Percentiles rank a stretch among this genome's conserved stretches.
phyloP scores from a whole-genome alignment of 1,140 invertebrate species.

The Whitmania pigra region DNA sequence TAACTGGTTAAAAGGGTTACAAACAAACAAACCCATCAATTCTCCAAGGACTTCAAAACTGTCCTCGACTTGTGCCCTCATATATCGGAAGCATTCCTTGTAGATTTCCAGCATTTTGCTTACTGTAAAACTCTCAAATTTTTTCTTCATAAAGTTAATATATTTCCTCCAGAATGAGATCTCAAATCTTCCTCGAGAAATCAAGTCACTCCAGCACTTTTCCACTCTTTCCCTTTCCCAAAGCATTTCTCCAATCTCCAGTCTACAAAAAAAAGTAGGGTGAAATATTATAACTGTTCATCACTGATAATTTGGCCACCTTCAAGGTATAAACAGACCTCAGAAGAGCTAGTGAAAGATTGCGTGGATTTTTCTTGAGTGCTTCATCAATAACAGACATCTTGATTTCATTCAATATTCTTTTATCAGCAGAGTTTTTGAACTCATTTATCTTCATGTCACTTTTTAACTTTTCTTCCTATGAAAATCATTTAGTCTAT shows the following conservation, averaged over 20 bases:
- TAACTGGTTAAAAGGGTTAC: neutral
- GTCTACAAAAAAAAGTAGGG: neutral
- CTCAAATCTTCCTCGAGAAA: neutral
- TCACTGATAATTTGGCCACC: neutral
- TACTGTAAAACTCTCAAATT: neutral
- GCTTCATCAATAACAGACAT: neutral
- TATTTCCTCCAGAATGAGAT: neutral
- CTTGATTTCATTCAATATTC: slow-evolving; percentile 10
- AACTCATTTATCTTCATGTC: neutral
- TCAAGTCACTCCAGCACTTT: neutral
- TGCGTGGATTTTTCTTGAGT: neutral
- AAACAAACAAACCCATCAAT: neutral
- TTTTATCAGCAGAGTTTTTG: neutral
- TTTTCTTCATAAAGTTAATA: neutral
- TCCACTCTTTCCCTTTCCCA: no score
- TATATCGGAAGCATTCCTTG: neutral
- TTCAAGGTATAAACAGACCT: neutral
- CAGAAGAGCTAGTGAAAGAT: neutral
- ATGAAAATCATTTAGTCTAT: neutral
- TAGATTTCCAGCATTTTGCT: neutral
- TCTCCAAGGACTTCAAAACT: no score
- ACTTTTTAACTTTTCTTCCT: neutral
- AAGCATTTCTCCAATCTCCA: no score
- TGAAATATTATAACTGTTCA: neutral
- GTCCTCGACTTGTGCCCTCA: no score